A percentile compares a stretch with the other conserved stretches of the same genome.
phyloP scores from a whole-genome alignment of 2,113 vertebrate genomes.

The Gambusia affinis region DNA sequence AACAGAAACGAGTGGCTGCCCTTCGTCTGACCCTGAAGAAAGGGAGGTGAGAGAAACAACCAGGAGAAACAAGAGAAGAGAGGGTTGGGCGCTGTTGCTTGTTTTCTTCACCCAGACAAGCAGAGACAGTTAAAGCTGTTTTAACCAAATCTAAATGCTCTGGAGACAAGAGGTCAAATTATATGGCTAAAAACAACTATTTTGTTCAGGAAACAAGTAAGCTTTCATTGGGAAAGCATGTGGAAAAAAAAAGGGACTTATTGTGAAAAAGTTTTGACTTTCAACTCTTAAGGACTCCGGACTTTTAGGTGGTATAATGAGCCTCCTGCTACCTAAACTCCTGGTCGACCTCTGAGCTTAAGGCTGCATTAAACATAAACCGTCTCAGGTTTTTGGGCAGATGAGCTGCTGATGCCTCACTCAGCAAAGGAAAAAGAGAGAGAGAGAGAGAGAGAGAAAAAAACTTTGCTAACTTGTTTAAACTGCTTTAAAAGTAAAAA shows the following conservation, averaged over 20 bases:
- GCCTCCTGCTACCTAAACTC: constrained; percentile 16
- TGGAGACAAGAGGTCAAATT: constrained; percentile 38
- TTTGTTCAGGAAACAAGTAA: background rate
- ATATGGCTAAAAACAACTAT: background rate
- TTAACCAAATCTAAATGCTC: constrained; percentile 30
- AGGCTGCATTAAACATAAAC: background rate
- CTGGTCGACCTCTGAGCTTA: constrained; percentile 7
- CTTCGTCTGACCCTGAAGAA: constrained; percentile 42
- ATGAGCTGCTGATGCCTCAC: background rate
- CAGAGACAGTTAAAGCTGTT: constrained; percentile 58
- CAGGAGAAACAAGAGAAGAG: constrained; percentile 3
- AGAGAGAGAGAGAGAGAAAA: background rate
- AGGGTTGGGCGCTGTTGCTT: constrained; percentile 4
- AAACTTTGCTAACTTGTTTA: background rate
- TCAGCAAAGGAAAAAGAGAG: background rate
- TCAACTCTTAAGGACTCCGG: constrained; percentile 29
- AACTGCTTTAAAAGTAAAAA: background rate
- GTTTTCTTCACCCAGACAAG: constrained; percentile 38
- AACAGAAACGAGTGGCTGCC: constrained; percentile 44
- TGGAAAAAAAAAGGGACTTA: background rate
- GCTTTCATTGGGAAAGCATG: background rate
- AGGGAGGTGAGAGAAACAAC: constrained; percentile 1
- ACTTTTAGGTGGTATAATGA: constrained; percentile 24
- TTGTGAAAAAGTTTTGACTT: constrained; percentile 44
- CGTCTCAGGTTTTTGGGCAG: background rate